Conservation (phyloP, 2,888 invertebrate genomes). For the Periphyllus acericola region DNA sequence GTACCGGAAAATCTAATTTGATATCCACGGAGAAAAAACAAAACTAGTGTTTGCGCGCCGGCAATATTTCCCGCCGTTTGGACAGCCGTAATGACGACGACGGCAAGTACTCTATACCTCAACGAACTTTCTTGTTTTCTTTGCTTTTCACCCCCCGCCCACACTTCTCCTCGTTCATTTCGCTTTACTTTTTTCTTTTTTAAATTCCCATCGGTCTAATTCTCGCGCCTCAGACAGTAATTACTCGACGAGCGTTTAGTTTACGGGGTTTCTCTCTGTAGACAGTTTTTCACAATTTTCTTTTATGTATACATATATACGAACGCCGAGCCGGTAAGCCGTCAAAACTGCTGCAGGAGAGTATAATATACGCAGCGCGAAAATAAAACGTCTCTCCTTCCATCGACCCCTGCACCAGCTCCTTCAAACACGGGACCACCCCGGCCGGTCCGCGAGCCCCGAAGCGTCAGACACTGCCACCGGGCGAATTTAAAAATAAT, state of each 20-base stretch:
- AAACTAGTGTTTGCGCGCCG: constrained; percentile 39
- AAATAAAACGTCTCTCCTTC: constrained; percentile 37
- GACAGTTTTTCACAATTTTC: constrained; percentile 52
- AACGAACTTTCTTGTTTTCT: constrained; percentile 38
- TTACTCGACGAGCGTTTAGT: constrained; percentile 59
- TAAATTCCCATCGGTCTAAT: constrained; percentile 55
- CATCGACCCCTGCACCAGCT: neutral
- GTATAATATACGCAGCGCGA: neutral
- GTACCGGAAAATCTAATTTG: constrained; percentile 56
- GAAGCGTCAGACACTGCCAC: neutral
- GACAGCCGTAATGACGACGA: constrained; percentile 44
- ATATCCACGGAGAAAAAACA: neutral
- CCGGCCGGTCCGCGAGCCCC: too few species aligned
- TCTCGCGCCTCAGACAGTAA: constrained; percentile 53
- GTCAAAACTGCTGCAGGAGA: neutral
- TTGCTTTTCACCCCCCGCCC: neutral
- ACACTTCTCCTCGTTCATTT: neutral
- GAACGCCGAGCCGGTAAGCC: neutral
- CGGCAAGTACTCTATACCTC: neutral
- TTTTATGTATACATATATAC: neutral
- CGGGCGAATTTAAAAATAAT: constrained; percentile 56
- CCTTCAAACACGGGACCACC: neutral
- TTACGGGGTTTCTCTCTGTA: constrained; percentile 34
- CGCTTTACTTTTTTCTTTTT: constrained; percentile 21
- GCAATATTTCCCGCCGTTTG: constrained; percentile 44